These are phyloP conservation scores for Tragopan temminckii DNA, from an alignment of 2,797 vertebrate genomes.

Conservation along the genomic window DNA sequence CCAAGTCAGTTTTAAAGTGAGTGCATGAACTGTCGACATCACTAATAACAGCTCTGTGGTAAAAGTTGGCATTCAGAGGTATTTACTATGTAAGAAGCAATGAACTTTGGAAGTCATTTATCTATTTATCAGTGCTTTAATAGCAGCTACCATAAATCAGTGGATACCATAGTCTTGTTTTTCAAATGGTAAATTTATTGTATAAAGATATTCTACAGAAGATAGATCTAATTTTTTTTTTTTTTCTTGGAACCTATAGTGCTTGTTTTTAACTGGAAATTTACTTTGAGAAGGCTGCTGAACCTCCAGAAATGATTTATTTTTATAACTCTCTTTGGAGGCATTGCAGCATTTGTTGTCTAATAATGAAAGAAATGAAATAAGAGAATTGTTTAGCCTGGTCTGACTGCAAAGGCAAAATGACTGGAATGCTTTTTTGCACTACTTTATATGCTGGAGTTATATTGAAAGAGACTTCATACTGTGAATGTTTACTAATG, in stretches of 20 bases:
- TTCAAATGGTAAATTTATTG: slow-evolving; percentile 82
- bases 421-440: slow-evolving; percentile 85
- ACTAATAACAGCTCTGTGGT: slow-evolving; percentile 80
- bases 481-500: slow-evolving; percentile 88
- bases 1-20: slow-evolving; percentile 68
- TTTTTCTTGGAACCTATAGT: slow-evolving; percentile 80
- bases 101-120: slow-evolving; percentile 80
- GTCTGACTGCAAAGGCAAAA: slow-evolving; percentile 78
- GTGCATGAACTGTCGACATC: slow-evolving; percentile 78
- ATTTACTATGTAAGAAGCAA: slow-evolving; percentile 87
- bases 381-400: slow-evolving; percentile 74
- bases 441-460: slow-evolving; percentile 86
- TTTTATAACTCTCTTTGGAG: slow-evolving; percentile 85
- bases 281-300: slow-evolving; percentile 80
- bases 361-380: slow-evolving; percentile 76
- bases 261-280: slow-evolving; percentile 85
- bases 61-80: slow-evolving; percentile 85
- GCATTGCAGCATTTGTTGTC: slow-evolving; percentile 75
- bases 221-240: slow-evolving; percentile 79
- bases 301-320: slow-evolving; percentile 85
- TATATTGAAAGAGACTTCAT: slow-evolving; percentile 84
- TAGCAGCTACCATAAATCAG: slow-evolving; percentile 80
- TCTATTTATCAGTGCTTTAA: slow-evolving; percentile 83
- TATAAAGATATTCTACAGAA: slow-evolving; percentile 82
- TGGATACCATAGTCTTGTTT: slow-evolving; percentile 81